Evolutionary conservation across 1,140 invertebrate species (phyloP).

Genomic region (Caenorhabditis latens): DNA sequence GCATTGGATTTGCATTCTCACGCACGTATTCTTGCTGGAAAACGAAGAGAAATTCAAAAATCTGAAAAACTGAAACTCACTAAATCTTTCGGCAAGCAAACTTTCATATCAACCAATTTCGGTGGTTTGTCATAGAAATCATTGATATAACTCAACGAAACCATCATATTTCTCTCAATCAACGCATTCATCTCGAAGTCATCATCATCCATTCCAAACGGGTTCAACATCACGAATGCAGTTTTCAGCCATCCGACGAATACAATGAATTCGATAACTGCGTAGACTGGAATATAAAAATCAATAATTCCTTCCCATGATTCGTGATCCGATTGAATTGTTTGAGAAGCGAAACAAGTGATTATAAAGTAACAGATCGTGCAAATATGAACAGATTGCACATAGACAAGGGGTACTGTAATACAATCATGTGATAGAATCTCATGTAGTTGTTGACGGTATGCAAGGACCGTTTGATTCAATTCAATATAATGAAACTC

Average conservation of each 20-base stretch:
- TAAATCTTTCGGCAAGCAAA: slow-evolving; percentile 3
- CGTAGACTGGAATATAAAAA: slow-evolving; percentile 64
- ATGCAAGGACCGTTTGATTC: slow-evolving; percentile 62
- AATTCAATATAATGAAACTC: slow-evolving; percentile 61
- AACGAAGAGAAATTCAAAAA: neutral
- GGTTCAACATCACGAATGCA: slow-evolving; percentile 69
- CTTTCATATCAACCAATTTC: slow-evolving; percentile 26
- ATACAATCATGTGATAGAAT: slow-evolving; percentile 65
- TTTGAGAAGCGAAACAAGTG: slow-evolving; percentile 47
- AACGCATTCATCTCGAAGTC: slow-evolving; percentile 68
- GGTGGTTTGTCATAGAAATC: slow-evolving; percentile 54
- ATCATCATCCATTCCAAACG: slow-evolving; percentile 69
- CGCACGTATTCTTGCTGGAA: neutral
- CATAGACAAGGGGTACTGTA: slow-evolving; percentile 67
- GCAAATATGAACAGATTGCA: slow-evolving; percentile 56
- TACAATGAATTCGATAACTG: slow-evolving; percentile 68
- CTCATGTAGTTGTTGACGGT: slow-evolving; percentile 63
- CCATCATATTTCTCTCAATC: slow-evolving; percentile 60
- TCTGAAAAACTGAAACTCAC: neutral
- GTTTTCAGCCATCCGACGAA: slow-evolving; percentile 69
- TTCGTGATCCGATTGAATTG: slow-evolving; percentile 12
- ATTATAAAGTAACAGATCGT: slow-evolving; percentile 26
- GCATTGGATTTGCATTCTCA: slow-evolving; percentile 35
- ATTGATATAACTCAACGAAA: slow-evolving; percentile 13
- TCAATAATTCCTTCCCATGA: slow-evolving; percentile 32